phyloP scores from a whole-genome alignment of 2,113 vertebrate species.

The Xerus inauris region DNA sequence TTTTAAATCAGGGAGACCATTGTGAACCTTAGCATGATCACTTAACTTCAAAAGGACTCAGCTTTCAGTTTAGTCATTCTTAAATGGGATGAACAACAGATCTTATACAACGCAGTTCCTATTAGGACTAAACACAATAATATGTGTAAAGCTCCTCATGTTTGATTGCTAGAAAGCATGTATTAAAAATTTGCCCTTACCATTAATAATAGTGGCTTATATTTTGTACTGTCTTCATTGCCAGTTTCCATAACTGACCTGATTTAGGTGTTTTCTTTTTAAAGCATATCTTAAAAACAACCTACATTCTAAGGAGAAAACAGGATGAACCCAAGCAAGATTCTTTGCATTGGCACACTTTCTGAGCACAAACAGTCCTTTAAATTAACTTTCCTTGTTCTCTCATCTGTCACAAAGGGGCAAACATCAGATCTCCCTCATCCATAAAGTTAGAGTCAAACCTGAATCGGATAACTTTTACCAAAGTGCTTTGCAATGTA shows the following conservation, averaged over 20 bases:
- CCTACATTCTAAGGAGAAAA: not conserved
- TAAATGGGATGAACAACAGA: not conserved
- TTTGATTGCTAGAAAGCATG: not conserved
- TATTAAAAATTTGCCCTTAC: not conserved
- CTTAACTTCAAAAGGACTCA: not conserved
- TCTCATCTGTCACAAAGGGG: not conserved
- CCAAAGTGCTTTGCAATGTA: not conserved
- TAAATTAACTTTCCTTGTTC: not conserved
- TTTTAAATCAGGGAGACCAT: not conserved
- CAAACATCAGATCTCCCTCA: fast-evolving
- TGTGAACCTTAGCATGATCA: not conserved
- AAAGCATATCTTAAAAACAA: not conserved
- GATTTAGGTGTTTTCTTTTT: not conserved
- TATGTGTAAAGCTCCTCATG: not conserved
- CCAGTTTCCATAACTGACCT: not conserved
- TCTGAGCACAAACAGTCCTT: not conserved
- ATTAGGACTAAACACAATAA: not conserved
- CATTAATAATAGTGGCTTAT: not conserved
- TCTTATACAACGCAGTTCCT: not conserved
- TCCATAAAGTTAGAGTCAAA: not conserved
- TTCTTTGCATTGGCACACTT: not conserved
- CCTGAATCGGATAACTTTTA: not conserved
- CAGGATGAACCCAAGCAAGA: not conserved
- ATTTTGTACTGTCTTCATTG: not conserved
- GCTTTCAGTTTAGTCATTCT: not conserved